Conservation (phyloP, 2,888 invertebrate genomes). For the Melikaiella ostensackeni region DNA sequence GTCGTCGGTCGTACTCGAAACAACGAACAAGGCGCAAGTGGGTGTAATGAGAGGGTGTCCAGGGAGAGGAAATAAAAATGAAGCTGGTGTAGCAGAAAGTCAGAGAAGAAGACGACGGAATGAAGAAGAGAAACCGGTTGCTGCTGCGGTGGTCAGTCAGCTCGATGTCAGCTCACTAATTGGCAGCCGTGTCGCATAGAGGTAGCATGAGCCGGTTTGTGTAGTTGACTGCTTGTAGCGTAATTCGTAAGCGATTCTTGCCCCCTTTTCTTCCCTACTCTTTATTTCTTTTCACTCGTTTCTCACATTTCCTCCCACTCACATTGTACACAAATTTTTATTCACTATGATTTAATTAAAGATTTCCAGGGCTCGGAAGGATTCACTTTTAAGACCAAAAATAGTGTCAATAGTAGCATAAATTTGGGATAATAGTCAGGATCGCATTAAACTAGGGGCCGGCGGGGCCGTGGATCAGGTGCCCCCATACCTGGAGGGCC, state of each 20-base stretch:
- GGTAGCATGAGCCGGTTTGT: slow-evolving; percentile 73
- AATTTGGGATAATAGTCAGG: too few species aligned
- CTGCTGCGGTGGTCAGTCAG: slow-evolving; percentile 73
- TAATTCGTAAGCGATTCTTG: slow-evolving; percentile 75
- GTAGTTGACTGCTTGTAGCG: slow-evolving; percentile 71
- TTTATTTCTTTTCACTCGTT: slow-evolving; percentile 31
- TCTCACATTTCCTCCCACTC: slow-evolving; percentile 13
- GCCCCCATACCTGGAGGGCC: too few species aligned
- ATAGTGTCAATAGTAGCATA: too few species aligned
- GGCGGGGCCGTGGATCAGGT: too few species aligned
- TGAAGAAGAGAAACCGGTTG: slow-evolving; percentile 58
- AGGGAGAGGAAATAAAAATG: slow-evolving; percentile 48
- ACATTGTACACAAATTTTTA: neutral
- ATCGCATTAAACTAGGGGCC: too few species aligned
- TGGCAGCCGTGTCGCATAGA: slow-evolving; percentile 76
- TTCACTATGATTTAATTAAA: neutral
- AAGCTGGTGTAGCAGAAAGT: slow-evolving; percentile 44
- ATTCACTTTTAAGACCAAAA: too few species aligned
- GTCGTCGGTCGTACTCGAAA: slow-evolving; percentile 43
- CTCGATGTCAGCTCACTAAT: slow-evolving; percentile 75
- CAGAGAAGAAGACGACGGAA: slow-evolving; percentile 48
- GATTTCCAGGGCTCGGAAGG: too few species aligned
- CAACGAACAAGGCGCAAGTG: slow-evolving; percentile 50
- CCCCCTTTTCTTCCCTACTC: slow-evolving; percentile 52
- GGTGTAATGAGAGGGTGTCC: slow-evolving; percentile 47